phyloP scores from a whole-genome alignment of 2,797 vertebrate species.

The Xenentodon cancila region DNA sequence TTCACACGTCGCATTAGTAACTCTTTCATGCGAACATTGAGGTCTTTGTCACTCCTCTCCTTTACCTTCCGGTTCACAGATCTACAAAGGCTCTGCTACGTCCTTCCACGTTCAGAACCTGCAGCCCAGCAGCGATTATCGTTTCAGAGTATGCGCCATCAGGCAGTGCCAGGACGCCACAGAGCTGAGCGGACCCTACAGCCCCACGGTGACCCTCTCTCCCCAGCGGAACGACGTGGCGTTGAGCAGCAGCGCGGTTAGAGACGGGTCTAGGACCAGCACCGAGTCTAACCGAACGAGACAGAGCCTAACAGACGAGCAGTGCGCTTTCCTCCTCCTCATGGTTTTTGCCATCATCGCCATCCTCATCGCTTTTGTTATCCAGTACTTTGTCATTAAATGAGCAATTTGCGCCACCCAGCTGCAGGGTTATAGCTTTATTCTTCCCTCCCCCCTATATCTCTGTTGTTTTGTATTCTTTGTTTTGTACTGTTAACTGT shows the following conservation, averaged over 20 bases:
- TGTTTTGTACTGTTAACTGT: slow-evolving; percentile 52
- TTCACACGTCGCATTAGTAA: too few species aligned
- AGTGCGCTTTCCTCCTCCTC: slow-evolving; percentile 96
- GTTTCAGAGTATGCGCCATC: slow-evolving; percentile 92
- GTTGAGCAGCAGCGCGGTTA: slow-evolving; percentile 67
- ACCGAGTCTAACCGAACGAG: slow-evolving; percentile 80
- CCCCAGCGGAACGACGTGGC: slow-evolving; percentile 86
- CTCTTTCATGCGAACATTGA: not conserved
- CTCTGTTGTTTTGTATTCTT: slow-evolving; percentile 66
- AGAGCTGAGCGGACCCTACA: slow-evolving; percentile 93
- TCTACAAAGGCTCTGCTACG: slow-evolving; percentile 89
- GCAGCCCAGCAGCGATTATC: slow-evolving; percentile 92
- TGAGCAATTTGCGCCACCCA: slow-evolving; percentile 83
- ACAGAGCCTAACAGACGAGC: slow-evolving; percentile 92
- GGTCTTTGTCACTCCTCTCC: not conserved
- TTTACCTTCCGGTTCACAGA: slow-evolving; percentile 66
- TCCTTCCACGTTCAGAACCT: slow-evolving; percentile 88
- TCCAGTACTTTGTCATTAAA: slow-evolving; percentile 99
- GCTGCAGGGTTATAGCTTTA: slow-evolving; percentile 78
- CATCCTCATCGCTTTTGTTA: slow-evolving; percentile 96
- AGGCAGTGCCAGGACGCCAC: slow-evolving; percentile 93
- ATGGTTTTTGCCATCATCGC: slow-evolving; percentile 94
- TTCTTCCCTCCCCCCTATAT: slow-evolving; percentile 33
- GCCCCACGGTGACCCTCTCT: slow-evolving; percentile 89
- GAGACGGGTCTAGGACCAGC: slow-evolving; percentile 74